Conservation (phyloP, 2,888 invertebrate species). For the Dicyrtoma fusca region DNA sequence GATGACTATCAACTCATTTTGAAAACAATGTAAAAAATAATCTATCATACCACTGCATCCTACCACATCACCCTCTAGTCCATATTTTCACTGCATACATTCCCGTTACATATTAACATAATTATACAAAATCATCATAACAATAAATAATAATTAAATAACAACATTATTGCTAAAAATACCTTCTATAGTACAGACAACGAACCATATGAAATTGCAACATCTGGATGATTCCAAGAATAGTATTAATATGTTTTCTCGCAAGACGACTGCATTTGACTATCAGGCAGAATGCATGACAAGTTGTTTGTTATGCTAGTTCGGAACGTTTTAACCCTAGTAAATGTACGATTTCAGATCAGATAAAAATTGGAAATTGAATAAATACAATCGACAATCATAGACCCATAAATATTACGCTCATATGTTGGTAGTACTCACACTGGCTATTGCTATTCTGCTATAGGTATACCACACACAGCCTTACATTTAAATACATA, state of each 20-base stretch:
- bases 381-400: no score
- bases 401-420: no score
- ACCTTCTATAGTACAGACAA: not conserved
- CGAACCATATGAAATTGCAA: no score
- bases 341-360: no score
- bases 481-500: not conserved
- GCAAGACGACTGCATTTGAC: no score
- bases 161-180: not conserved
- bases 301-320: no score
- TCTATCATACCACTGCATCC: no score
- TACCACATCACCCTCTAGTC: not conserved
- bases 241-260: no score
- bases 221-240: no score
- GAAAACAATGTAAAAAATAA: conserved; percentile 23
- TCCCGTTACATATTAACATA: not conserved
- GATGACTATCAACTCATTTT: conserved; percentile 4
- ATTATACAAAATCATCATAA: not conserved
- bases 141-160: not conserved
- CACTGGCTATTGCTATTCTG: not conserved
- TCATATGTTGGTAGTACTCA: not conserved
- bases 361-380: no score
- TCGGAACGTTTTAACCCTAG: no score
- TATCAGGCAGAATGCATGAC: no score
- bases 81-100: not conserved
- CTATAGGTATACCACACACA: not conserved